Percentiles rank a stretch among this genome's conserved stretches.
These are phyloP conservation scores for Orthonyx spaldingii DNA, from an alignment of 2,113 vertebrate genomes.

Conservation along the genomic window DNA sequence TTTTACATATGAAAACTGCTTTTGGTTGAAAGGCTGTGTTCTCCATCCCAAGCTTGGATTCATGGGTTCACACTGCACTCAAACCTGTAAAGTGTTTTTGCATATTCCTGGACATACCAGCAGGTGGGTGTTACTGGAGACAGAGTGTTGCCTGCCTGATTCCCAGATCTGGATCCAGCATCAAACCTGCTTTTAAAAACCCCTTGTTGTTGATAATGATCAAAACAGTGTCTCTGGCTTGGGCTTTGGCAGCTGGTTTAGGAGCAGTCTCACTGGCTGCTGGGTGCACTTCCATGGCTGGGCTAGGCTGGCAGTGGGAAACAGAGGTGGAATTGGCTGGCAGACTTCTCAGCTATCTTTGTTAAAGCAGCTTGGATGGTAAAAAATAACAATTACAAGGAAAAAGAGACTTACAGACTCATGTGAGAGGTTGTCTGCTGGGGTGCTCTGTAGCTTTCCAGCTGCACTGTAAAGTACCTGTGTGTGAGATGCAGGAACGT, in stretches of 20 bases:
- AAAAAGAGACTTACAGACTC: neutral
- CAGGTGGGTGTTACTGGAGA: neutral
- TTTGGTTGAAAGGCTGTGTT: neutral
- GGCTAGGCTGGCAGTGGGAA: neutral
- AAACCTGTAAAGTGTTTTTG: neutral
- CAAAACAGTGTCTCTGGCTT: neutral
- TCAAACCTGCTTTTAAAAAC: neutral
- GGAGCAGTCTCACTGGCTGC: neutral
- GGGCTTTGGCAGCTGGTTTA: neutral
- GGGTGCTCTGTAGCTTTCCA: neutral
- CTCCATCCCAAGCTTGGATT: neutral
- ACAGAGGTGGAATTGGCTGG: neutral
- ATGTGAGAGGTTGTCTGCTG: neutral
- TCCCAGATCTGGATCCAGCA: slow-evolving; percentile 25
- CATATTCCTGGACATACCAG: neutral
- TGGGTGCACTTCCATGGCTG: neutral
- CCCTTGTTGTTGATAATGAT: neutral
- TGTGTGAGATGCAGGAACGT: neutral
- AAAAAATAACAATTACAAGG: neutral
- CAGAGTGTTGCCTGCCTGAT: neutral
- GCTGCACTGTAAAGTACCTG: neutral
- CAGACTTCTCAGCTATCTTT: neutral
- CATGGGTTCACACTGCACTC: neutral
- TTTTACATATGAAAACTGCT: neutral
- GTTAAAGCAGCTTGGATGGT: neutral